phyloP scores from a whole-genome alignment of 1,140 invertebrate genomes.

The Diorhabda carinulata region DNA sequence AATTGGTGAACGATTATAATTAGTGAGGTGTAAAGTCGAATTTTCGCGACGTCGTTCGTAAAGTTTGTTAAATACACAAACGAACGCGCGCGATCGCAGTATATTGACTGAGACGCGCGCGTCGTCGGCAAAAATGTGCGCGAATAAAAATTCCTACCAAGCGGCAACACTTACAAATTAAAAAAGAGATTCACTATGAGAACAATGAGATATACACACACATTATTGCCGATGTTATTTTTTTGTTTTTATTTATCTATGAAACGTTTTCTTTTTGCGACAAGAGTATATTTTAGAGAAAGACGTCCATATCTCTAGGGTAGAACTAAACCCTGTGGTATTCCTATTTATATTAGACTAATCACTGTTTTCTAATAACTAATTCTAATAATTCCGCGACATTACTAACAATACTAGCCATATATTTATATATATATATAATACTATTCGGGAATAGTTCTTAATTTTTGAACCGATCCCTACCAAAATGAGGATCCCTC shows the following conservation, averaged over 20 bases:
- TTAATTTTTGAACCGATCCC: neutral
- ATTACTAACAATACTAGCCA: slow-evolving; percentile 44
- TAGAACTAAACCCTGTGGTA: slow-evolving; percentile 49
- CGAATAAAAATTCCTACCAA: no score
- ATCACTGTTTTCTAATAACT: slow-evolving; percentile 44
- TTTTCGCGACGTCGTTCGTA: no score
- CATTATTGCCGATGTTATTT: slow-evolving; percentile 29
- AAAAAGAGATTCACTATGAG: slow-evolving; percentile 24
- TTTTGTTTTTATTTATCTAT: slow-evolving; percentile 16
- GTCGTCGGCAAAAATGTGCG: no score
- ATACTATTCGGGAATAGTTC: slow-evolving; percentile 5
- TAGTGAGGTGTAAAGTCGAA: no score
- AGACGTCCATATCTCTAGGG: slow-evolving; percentile 44
- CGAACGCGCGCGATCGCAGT: no score
- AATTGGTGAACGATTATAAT: no score
- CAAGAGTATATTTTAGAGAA: slow-evolving; percentile 23
- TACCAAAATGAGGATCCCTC: no score
- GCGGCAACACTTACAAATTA: neutral
- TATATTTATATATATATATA: slow-evolving; percentile 24
- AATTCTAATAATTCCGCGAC: slow-evolving; percentile 40
- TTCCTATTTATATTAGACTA: slow-evolving; percentile 40
- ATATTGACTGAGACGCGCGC: no score
- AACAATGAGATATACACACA: slow-evolving; percentile 16
- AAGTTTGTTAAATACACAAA: no score
- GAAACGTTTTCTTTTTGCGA: slow-evolving; percentile 23